Base-by-base conservation (phyloP, 2,888 invertebrate species). In the Dolichomitus sp. region DNA sequence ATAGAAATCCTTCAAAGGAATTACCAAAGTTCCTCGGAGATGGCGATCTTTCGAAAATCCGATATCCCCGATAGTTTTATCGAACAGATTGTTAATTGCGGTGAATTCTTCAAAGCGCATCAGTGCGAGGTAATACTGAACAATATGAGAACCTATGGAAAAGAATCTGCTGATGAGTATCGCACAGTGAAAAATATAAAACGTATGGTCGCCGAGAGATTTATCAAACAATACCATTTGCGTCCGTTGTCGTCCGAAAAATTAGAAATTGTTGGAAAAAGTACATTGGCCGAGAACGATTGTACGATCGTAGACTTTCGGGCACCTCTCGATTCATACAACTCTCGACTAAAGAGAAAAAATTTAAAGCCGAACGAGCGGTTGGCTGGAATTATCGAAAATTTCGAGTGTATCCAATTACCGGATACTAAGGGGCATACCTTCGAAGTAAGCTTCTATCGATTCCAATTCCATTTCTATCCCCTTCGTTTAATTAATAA, bases 71-170 rank as follows among this genome's bases (percentile, higher is more conserved):
- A 94, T 0, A 92, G 94, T 50, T 98, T 97, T 90, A 87, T 97
- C 1, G 92, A 94, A 30, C 96, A 97, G 91, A 93, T 98, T 7
- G 94, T 95, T 76, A 94, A 95, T 12, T 97, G 97, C 89, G 95
- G 96, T 0, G 91, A 95, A 59, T 95, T 95, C 87, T 98, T 97
- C 89, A 96, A 96, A 93, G 94, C 95, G 48, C 94, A 95, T 77
- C 97, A 97, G 92, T 95, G 95, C 79, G 94, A 95, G 85, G 96
- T 96, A 0, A 97, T 97, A 65, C 94, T 95, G 86, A 94, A 95
- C 77, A 97, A 97, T 89, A 95, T 97, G 68, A 93, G 94, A 85
- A 94, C 95, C 4, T 97, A 96, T 88, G 91, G 95, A 61, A 94
- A 59, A 19, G 4, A 37, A 89, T 93, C 19, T 85, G 92, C 30